phyloP scores from a whole-genome alignment of 2,797 vertebrate genomes.

The Phaenicophaeus curvirostris region DNA sequence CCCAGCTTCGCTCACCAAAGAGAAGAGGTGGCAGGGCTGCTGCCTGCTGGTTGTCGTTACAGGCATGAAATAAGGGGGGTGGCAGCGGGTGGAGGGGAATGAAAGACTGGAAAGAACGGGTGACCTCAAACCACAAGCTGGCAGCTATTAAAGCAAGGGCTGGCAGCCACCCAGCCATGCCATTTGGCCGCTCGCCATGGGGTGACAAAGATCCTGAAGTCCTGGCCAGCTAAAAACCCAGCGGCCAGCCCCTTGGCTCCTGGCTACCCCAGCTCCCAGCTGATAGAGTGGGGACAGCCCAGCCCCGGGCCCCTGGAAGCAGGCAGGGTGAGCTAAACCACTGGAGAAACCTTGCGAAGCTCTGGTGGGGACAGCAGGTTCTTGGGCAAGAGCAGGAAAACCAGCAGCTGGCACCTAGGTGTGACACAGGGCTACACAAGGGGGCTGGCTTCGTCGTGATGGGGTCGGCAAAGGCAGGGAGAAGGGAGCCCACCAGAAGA shows the following conservation, averaged over 20 bases:
- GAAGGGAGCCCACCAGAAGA: neutral
- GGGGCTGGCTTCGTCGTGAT: fast-evolving
- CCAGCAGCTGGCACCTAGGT: neutral
- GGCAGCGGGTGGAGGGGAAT: neutral
- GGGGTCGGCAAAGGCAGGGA: neutral
- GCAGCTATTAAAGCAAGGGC: conserved; percentile 1
- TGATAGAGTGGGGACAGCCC: neutral
- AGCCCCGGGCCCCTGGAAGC: fast-evolving
- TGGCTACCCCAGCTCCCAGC: fast-evolving
- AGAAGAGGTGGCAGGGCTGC: neutral
- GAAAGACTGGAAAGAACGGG: conserved; percentile 52
- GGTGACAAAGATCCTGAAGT: neutral
- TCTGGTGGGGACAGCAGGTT: neutral
- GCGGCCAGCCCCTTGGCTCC: fast-evolving
- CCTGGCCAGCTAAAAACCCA: neutral
- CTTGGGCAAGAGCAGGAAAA: neutral
- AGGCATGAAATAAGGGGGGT: neutral
- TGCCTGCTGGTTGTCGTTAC: neutral
- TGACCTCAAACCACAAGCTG: conserved; percentile 54
- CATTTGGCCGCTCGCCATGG: conserved; percentile 21
- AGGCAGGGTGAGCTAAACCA: neutral
- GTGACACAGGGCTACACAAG: neutral
- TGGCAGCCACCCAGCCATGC: conserved; percentile 53
- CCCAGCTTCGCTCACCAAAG: fast-evolving
- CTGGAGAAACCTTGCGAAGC: neutral